Conservation (phyloP, 2,797 vertebrate species). For the Rhodeus uyekii region DNA sequence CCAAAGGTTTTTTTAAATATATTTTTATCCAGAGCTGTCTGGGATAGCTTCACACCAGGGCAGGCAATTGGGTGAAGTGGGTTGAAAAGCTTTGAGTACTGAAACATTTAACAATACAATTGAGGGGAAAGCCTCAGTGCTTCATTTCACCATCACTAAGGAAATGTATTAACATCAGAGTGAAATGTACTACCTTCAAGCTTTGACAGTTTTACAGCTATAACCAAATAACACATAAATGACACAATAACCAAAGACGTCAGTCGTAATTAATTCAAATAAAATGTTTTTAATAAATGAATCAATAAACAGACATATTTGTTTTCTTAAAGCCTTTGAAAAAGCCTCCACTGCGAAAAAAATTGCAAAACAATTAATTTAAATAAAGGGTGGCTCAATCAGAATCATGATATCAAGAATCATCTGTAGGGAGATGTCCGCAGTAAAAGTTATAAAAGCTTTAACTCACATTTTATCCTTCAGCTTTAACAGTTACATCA, state of each 20-base stretch:
- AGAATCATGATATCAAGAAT: not conserved
- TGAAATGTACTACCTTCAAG: not conserved
- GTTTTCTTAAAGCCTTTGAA: not conserved
- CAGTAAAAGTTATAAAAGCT: not conserved
- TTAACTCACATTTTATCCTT: not conserved
- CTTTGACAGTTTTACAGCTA: constrained; percentile 3
- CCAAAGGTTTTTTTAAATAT: no score
- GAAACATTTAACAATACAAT: no score
- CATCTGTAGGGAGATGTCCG: not conserved
- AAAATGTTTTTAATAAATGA: not conserved
- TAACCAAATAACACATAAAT: no score
- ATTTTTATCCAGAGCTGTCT: no score
- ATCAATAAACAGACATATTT: not conserved
- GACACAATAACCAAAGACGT: not conserved
- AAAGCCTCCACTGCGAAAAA: no score
- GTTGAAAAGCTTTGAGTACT: no score
- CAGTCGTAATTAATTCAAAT: not conserved
- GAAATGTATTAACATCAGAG: not conserved
- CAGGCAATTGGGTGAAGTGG: no score
- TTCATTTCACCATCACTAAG: no score
- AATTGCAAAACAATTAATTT: no score
- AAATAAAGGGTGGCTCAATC: not conserved
- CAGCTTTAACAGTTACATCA: constrained; percentile 11
- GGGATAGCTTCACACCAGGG: no score
- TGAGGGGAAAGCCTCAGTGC: no score